phyloP scores from a whole-genome alignment of 2,797 vertebrate genomes.

The Propithecus perrieri region DNA sequence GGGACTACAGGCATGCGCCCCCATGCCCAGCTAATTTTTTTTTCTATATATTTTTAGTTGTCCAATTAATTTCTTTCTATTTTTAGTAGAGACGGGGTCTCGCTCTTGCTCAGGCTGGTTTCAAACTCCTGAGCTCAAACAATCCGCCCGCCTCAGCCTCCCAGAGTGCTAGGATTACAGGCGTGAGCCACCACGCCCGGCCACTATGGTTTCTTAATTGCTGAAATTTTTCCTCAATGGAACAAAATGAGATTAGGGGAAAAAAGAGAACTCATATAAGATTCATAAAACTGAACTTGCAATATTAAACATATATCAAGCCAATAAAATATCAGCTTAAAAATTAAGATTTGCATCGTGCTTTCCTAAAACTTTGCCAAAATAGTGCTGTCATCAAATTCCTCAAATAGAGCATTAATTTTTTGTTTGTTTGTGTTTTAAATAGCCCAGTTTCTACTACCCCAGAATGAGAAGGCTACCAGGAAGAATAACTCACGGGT shows the following conservation, averaged over 20 bases:
- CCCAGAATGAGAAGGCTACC: background rate
- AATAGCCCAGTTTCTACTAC: background rate
- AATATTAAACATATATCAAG: conserved; percentile 36
- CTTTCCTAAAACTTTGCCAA: conserved; percentile 32
- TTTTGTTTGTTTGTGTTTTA: background rate
- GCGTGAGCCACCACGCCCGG: too few species aligned
- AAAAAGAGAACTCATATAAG: background rate
- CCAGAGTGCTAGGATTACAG: too few species aligned
- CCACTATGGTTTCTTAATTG: background rate
- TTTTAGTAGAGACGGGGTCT: too few species aligned
- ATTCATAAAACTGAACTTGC: background rate
- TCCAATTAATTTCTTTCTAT: too few species aligned
- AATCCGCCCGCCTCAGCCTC: too few species aligned
- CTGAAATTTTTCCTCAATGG: background rate
- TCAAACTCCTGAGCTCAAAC: too few species aligned
- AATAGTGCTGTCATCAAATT: background rate
- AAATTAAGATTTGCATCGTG: conserved; percentile 44
- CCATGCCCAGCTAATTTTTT: too few species aligned
- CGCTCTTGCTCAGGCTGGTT: too few species aligned
- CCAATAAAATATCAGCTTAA: conserved; percentile 24
- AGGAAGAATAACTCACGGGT: background rate
- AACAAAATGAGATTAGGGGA: conserved; percentile 9
- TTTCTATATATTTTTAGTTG: too few species aligned
- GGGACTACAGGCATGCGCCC: too few species aligned
- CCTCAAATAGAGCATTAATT: background rate